Percentiles rank a stretch among this genome's conserved stretches.
Conservation (phyloP, 1,140 invertebrate genomes). For the Myzus persicae region DNA sequence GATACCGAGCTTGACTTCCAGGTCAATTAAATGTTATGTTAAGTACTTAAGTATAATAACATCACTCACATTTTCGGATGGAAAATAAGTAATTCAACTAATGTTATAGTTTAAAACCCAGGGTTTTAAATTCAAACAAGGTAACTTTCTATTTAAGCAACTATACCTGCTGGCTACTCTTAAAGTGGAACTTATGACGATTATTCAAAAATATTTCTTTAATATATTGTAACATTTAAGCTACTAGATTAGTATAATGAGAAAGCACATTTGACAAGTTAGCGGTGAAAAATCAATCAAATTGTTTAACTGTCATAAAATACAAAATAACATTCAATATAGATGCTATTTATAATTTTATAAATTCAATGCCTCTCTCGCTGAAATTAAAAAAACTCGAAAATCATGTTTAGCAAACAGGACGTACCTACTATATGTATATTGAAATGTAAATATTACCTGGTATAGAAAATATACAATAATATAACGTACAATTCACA, state of each 20-base stretch:
- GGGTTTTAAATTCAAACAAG: neutral
- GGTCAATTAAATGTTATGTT: neutral
- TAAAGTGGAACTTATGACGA: neutral
- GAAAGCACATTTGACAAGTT: neutral
- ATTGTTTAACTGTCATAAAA: neutral
- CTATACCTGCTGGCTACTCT: neutral
- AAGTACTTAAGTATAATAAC: neutral
- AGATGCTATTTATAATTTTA: neutral
- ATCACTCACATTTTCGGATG: neutral
- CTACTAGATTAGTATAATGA: neutral
- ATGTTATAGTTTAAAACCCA: neutral
- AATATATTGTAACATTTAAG: neutral
- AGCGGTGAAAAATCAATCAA: neutral
- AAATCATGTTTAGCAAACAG: neutral
- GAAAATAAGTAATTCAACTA: neutral
- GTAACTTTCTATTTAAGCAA: neutral
- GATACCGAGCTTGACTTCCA: neutral
- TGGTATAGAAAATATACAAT: neutral
- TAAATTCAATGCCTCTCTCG: neutral
- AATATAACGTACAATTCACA: neutral
- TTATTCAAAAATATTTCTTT: neutral
- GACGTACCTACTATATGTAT: neutral
- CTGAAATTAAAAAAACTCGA: neutral
- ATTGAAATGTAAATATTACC: neutral
- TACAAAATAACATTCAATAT: conserved; percentile 5